Evolutionary conservation across 1,140 invertebrate species (phyloP).

Genomic region (Drosophila pectinifera): DNA sequence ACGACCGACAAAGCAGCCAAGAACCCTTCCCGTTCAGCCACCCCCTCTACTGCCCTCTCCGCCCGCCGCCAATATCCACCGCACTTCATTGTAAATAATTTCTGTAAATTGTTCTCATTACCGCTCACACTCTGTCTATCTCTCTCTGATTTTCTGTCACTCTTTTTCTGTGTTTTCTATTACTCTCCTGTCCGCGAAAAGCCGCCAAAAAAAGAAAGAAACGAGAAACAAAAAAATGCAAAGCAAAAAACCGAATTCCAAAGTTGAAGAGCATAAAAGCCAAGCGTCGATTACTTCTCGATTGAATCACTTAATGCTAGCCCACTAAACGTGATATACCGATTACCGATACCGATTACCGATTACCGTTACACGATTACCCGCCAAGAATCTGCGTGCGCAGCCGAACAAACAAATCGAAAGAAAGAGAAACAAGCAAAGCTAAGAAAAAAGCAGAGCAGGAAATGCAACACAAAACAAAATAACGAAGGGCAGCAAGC

Average conservation of each 20-base stretch:
- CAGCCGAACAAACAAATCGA: slow-evolving; percentile 50
- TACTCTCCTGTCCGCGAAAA: slow-evolving; percentile 34
- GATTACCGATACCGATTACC: slow-evolving; percentile 38
- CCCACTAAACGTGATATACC: slow-evolving; percentile 50
- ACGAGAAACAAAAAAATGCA: slow-evolving; percentile 9
- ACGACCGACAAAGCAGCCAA: slow-evolving; percentile 59
- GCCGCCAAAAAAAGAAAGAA: slow-evolving; percentile 21
- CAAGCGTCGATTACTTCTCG: slow-evolving; percentile 73
- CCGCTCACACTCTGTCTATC: slow-evolving; percentile 37
- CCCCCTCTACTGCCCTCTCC: slow-evolving; percentile 12
- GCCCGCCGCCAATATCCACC: slow-evolving; percentile 27
- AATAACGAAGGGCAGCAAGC: slow-evolving; percentile 40
- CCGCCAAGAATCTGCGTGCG: slow-evolving; percentile 36
- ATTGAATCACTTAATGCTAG: slow-evolving; percentile 48
- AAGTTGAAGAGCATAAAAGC: slow-evolving; percentile 74
- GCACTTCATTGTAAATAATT: slow-evolving; percentile 75
- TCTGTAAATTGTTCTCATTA: slow-evolving; percentile 41
- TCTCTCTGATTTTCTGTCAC: slow-evolving; percentile 36
- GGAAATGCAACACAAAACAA: slow-evolving; percentile 59
- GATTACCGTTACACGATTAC: slow-evolving; percentile 44
- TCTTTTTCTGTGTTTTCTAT: slow-evolving; percentile 24
- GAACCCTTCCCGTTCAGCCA: slow-evolving; percentile 33
- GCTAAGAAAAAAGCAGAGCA: slow-evolving; percentile 35
- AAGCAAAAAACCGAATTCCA: slow-evolving; percentile 39
- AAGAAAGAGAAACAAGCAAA: slow-evolving; percentile 48